Evolutionary conservation across 2,797 vertebrate genomes (phyloP).

Genomic region (Pteronotus mesoamericanus): DNA sequence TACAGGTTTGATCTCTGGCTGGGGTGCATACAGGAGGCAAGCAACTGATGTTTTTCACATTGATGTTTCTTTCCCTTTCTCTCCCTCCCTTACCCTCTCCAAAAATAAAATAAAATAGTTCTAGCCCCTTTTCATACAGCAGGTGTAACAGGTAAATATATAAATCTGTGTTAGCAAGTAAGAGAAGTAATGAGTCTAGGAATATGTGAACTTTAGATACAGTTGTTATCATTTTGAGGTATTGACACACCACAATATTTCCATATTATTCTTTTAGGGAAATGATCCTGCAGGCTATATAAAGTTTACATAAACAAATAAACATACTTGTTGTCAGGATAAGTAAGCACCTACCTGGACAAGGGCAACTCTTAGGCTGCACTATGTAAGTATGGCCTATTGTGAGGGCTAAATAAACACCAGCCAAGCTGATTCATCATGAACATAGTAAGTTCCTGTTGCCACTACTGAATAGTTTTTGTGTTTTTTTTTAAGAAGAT

Average conservation of each 20-base stretch:
- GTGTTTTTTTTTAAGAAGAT: neutral
- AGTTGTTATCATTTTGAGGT: neutral
- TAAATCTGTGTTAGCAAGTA: neutral
- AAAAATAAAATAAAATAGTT: too few relatives aligned
- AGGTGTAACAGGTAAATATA: neutral
- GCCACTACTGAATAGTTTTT: neutral
- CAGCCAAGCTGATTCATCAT: neutral
- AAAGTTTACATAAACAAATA: neutral
- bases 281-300: neutral
- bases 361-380: neutral
- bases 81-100: too few relatives aligned
- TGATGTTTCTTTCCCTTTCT: neutral
- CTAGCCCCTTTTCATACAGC: neutral
- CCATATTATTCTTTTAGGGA: neutral
- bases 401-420: neutral
- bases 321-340: neutral
- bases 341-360: neutral
- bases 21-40: too few relatives aligned
- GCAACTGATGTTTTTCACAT: neutral
- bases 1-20: too few relatives aligned
- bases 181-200: neutral
- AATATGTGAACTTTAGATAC: neutral
- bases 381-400: fast-evolving
- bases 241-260: neutral
- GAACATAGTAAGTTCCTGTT: neutral